Evolutionary conservation across 2,113 vertebrate species (phyloP), one percentile per base, ranked within the genome.

Genomic region (Brachyhypopomus occidentalis): DNA sequence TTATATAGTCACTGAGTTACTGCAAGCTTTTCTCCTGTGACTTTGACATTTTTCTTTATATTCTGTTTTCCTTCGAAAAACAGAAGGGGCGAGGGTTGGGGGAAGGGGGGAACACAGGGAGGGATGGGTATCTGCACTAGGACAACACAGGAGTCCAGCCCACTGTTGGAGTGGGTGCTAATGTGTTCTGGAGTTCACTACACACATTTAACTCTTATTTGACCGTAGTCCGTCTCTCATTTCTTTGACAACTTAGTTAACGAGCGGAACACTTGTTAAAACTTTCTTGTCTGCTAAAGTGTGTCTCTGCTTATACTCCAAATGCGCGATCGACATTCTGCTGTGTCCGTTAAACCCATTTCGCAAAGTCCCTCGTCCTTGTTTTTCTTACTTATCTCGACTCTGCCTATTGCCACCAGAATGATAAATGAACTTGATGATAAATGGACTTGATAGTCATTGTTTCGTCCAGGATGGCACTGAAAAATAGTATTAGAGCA

Each of bases 321-420:
- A 30, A 20, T 56, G n/a, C 20, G 23, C 66, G 73, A 67, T 77
- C 62, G 72, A 75, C 70, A 75, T 70, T 75, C 71, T 41, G 38
- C 48, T 55, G 72, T 52, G 34, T 60, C 72, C 12, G 27, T 34
- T 55, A 45, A 60, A 72, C 80, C 17, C 59, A 23, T 83, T 74
- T 62, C 73, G 80, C 80, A 22, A 84, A 48, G 30, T 30, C 30
- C 30, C 30, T 3, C 30, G 30, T 30, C 30, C 30, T 30, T 30
- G 30, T 55, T 36, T 19, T 76, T 60, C 63, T 11, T 62, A 64
- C 45, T 74, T 25, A 66, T 48, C 58, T 75, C 48, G 60, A 56
- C 17, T 75, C 23, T 17, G 22, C 20, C 8, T n/a, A 58, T 27
- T 60, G 74, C 45, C 30, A 59, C 72, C 41, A 48, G 38, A 30